Conservation (phyloP, 2,888 invertebrate genomes). For the Euproctis similis region DNA sequence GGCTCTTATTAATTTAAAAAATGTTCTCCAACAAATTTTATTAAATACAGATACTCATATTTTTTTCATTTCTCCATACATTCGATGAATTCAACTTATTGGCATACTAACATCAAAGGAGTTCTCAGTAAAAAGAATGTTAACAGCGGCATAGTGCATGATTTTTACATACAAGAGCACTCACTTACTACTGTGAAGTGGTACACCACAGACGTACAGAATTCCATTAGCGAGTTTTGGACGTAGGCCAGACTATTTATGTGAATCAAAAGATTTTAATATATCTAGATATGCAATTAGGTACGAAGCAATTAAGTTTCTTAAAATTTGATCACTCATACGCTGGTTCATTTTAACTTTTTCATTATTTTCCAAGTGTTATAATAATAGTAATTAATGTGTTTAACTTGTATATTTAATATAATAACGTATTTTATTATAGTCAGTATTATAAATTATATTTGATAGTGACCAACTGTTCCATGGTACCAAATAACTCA, state of each 20-base stretch:
- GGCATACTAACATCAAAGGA: conserved; percentile 19
- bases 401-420: background rate
- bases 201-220: conserved; percentile 56
- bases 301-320: too few relatives aligned
- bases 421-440: background rate
- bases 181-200: conserved; percentile 44
- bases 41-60: too few relatives aligned
- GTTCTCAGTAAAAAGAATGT: conserved; percentile 38
- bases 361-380: background rate
- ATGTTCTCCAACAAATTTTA: too few relatives aligned
- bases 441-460: too few relatives aligned
- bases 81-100: conserved; percentile 13
- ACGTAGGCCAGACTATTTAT: conserved; percentile 44
- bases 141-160: conserved; percentile 45
- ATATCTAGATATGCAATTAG: background rate
- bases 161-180: conserved; percentile 55
- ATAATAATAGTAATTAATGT: background rate
- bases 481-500: too few relatives aligned
- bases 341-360: too few relatives aligned
- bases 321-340: too few relatives aligned
- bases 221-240: conserved; percentile 68
- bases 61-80: too few relatives aligned
- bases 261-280: conserved; percentile 22
- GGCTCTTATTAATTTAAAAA: too few relatives aligned
- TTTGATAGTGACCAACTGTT: too few relatives aligned